Evolutionary conservation across 2,888 invertebrate genomes (phyloP).

Genomic region (Tachina grossa): DNA sequence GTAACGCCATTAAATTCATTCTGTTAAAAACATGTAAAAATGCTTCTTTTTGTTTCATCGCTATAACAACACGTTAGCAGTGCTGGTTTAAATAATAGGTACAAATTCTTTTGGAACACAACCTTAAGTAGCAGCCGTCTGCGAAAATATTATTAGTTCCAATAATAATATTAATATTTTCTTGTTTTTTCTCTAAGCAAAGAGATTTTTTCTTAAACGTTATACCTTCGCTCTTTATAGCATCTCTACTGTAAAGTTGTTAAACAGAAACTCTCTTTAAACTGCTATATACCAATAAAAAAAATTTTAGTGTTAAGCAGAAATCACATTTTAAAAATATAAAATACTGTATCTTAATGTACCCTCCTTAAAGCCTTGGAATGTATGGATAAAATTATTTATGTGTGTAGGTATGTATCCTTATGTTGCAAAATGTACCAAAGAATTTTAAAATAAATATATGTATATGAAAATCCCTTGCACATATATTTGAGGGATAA

Average conservation of each 20-base stretch:
- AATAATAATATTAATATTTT: too few species aligned
- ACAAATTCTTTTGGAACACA: background rate
- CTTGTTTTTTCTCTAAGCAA: too few species aligned
- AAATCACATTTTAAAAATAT: slow-evolving; percentile 54
- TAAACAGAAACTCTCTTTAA: slow-evolving; percentile 14
- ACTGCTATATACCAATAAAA: slow-evolving; percentile 26
- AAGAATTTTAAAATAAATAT: slow-evolving; percentile 16
- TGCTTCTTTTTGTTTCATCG: slow-evolving; percentile 34
- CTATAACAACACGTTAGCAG: slow-evolving; percentile 21
- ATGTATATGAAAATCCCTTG: slow-evolving; percentile 41
- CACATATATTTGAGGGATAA: slow-evolving; percentile 44
- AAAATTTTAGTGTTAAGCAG: slow-evolving; percentile 56
- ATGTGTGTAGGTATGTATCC: slow-evolving; percentile 7
- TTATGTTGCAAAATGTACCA: slow-evolving; percentile 46
- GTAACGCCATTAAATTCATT: slow-evolving; percentile 68
- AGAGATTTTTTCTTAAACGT: background rate
- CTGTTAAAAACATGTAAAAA: slow-evolving; percentile 58
- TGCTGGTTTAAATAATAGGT: slow-evolving; percentile 3
- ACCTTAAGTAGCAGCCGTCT: background rate
- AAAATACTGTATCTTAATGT: background rate
- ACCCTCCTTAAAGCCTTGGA: background rate
- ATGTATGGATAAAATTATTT: background rate
- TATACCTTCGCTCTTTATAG: background rate
- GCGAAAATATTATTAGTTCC: too few species aligned
- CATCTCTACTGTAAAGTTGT: background rate